Evolutionary conservation across 2,888 invertebrate genomes (phyloP).

Genomic region (Athrips mouffetella): DNA sequence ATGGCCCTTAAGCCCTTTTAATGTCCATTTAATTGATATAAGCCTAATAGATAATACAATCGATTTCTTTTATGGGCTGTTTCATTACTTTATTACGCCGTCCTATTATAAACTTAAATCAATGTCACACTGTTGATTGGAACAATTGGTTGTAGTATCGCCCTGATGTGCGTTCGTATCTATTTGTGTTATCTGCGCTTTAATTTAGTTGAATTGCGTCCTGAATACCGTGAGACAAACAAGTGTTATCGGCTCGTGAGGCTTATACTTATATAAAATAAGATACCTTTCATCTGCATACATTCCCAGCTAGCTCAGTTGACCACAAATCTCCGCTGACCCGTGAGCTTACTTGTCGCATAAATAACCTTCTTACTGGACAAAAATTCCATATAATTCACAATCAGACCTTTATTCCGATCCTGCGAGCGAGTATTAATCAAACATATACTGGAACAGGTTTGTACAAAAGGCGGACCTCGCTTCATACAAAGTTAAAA

Average conservation of each 20-base stretch:
- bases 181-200: constrained; percentile 12
- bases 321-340: constrained; percentile 38
- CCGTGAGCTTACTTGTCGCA: constrained; percentile 41
- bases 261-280: constrained; percentile 2
- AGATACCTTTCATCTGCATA: constrained; percentile 3
- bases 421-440: constrained; percentile 62
- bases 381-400: constrained; percentile 66
- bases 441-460: constrained; percentile 65
- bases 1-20: constrained; percentile 48
- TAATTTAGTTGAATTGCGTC: constrained; percentile 11
- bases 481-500: constrained; percentile 55
- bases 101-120: constrained; percentile 14
- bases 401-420: constrained; percentile 62
- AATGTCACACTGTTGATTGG: constrained; percentile 14
- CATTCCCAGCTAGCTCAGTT: constrained; percentile 8
- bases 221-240: not conserved
- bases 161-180: not conserved
- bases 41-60: constrained; percentile 26
- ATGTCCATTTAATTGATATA: constrained; percentile 55
- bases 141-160: constrained; percentile 9
- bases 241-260: not conserved
- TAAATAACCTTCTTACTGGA: constrained; percentile 70
- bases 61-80: constrained; percentile 18
- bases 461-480: constrained; percentile 64
- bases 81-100: constrained; percentile 14